These are phyloP conservation scores for Coremacera marginata DNA, from an alignment of 2,888 invertebrate genomes.

Conservation along the genomic window DNA sequence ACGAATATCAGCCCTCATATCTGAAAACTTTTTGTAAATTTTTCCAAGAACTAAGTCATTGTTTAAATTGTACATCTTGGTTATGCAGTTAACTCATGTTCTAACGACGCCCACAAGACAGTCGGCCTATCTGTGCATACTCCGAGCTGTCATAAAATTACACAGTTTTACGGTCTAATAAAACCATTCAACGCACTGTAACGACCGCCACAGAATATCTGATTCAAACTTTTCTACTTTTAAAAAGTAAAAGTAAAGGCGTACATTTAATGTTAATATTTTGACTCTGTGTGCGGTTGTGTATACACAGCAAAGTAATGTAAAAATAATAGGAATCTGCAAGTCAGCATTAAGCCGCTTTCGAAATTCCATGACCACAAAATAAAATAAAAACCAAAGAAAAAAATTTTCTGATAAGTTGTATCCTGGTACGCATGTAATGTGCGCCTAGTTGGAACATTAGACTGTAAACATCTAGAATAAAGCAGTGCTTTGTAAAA, in stretches of 20 bases:
- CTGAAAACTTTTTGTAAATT: no score
- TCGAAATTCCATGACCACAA: conserved; percentile 23
- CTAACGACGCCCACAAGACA: no score
- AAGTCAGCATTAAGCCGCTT: conserved; percentile 17
- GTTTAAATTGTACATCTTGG: no score
- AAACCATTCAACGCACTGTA: neutral
- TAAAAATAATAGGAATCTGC: neutral
- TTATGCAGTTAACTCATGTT: no score
- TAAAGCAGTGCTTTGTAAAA: no score
- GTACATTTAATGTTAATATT: neutral
- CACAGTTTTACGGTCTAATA: no score
- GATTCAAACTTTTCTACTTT: neutral
- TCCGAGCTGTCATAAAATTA: no score
- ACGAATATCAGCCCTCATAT: no score
- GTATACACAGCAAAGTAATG: no score
- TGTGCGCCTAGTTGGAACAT: neutral
- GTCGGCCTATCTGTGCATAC: no score
- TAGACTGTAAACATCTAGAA: neutral
- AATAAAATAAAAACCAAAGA: conserved; percentile 7
- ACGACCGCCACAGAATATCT: neutral
- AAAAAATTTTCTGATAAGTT: conserved; percentile 13
- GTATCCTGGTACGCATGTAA: neutral
- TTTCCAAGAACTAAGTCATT: no score
- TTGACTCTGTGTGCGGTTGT: neutral
- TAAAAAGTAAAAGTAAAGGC: neutral